Evolutionary conservation across 2,888 invertebrate species (phyloP).

Genomic region (Venusia cambrica): DNA sequence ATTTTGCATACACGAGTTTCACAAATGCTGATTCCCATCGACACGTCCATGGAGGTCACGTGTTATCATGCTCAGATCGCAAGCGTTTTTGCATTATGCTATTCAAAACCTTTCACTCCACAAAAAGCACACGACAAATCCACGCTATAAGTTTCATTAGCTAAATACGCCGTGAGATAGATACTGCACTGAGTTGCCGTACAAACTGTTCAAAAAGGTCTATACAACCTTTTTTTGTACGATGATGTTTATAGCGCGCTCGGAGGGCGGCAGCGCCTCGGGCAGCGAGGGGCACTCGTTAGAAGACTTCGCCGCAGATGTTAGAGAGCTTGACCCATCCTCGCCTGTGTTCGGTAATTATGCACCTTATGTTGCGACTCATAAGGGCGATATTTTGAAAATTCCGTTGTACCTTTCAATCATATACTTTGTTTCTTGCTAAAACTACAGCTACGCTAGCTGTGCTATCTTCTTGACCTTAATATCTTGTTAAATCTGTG

Average conservation of each 20-base stretch:
- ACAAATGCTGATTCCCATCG: no score
- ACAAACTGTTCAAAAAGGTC: no score
- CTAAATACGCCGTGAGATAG: no score
- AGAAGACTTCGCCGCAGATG: constrained; percentile 73
- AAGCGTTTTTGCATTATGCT: constrained; percentile 7
- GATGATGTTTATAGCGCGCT: constrained; percentile 68
- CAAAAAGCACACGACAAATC: constrained; percentile 31
- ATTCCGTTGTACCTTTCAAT: no score
- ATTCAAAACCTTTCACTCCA: constrained; percentile 13
- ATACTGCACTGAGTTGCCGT: no score
- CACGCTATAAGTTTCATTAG: constrained; percentile 46
- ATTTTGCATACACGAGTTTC: no score
- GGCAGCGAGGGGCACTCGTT: constrained; percentile 61
- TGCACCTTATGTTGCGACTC: constrained; percentile 38
- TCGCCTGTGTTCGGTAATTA: constrained; percentile 76
- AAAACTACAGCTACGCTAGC: no score
- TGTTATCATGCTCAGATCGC: constrained; percentile 6
- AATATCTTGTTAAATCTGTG: no score
- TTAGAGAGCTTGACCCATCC: constrained; percentile 74
- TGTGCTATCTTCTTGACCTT: no score
- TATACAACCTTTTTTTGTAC: no score
- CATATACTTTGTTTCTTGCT: no score
- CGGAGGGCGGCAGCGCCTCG: constrained; percentile 67
- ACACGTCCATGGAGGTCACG: no score
- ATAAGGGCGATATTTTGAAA: constrained; percentile 39